phyloP scores from a whole-genome alignment of 2,888 invertebrate genomes.

The Panopea generosa region DNA sequence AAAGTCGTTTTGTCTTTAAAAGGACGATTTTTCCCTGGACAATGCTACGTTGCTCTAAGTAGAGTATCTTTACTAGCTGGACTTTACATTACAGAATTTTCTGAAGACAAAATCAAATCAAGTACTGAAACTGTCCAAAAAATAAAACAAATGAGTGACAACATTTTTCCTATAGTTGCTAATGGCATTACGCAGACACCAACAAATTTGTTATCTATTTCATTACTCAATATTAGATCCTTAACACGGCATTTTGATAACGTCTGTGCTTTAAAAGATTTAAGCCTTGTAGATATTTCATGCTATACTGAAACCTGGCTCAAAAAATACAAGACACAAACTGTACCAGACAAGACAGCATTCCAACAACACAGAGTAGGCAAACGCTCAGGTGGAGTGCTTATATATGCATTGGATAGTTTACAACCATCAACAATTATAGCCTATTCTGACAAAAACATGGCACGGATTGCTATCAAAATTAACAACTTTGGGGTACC shows the following conservation, averaged over 20 bases:
- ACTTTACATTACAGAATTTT: slow-evolving; percentile 9
- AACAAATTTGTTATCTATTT: slow-evolving; percentile 8
- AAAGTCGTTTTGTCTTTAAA: slow-evolving; percentile 3
- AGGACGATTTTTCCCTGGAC: slow-evolving; percentile 9
- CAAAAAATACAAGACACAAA: neutral
- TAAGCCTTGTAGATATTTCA: slow-evolving; percentile 5
- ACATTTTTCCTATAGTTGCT: neutral
- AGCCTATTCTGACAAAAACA: slow-evolving; percentile 4
- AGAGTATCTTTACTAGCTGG: slow-evolving; percentile 13
- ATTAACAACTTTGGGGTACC: neutral
- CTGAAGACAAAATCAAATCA: slow-evolving; percentile 16
- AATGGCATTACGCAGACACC: slow-evolving; percentile 9
- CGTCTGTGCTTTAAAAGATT: neutral
- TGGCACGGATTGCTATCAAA: slow-evolving; percentile 1
- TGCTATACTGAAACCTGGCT: slow-evolving; percentile 9
- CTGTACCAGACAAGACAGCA: neutral
- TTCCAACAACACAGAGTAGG: neutral
- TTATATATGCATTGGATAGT: too few species aligned
- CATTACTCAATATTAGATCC: slow-evolving; percentile 16
- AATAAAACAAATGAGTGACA: slow-evolving; percentile 11
- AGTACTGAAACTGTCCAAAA: slow-evolving; percentile 4
- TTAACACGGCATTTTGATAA: slow-evolving; percentile 1
- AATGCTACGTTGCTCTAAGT: slow-evolving; percentile 21
- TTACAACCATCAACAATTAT: neutral
- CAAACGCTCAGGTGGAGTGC: slow-evolving; percentile 7